Evolutionary conservation across 2,797 vertebrate species (phyloP), one percentile per base, ranked within the genome.

Genomic region (Tympanoctomys barrerae): DNA sequence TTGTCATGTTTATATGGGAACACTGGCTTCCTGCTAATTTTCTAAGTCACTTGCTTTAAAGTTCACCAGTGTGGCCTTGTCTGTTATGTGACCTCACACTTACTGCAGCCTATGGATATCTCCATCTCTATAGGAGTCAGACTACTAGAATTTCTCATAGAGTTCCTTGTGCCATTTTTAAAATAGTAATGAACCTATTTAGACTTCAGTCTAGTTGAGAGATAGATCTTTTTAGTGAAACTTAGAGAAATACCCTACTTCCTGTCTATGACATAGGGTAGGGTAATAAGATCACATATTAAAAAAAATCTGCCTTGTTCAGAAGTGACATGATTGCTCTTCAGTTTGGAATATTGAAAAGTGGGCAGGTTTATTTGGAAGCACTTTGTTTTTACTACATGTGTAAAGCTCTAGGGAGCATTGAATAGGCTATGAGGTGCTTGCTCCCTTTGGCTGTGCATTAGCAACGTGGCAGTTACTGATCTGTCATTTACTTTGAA

Each of bases 401-500:
- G 94, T 96, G 96, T 85, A 79, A 52, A 70, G 68, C 87, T 96
- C 81, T 64, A 52, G 89, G 96, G 97, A 97, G 36, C 2, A 26
- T 52, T 33, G 92, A 73, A 11, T 19, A 36, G 94, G 90, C 94
- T 90, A 18, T 7, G 94, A 96, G 97, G 95, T 94, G 97, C 91
- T 97, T 94, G 97, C 91, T 97, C 95, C 93, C 75, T 92, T 87
- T 89, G 96, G 93, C 96, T 97, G 90, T 73, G 70, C 31, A 70
- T 87, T 96, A 95, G 98, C 97, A 52, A 98, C 73, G 97, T 98
- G 98, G 98, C 98, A 98, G 97, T 94, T 59, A 90, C 73, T 96
- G 97, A 96, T 91, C 96, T 94, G 97, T 97, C 98, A 96, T 97
- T 97, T 78, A 1, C 93, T 98, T 97, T 0, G 79, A 97, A 98